phyloP scores from a whole-genome alignment of 2,797 vertebrate genomes.

The Philypnodon macrostomus region DNA sequence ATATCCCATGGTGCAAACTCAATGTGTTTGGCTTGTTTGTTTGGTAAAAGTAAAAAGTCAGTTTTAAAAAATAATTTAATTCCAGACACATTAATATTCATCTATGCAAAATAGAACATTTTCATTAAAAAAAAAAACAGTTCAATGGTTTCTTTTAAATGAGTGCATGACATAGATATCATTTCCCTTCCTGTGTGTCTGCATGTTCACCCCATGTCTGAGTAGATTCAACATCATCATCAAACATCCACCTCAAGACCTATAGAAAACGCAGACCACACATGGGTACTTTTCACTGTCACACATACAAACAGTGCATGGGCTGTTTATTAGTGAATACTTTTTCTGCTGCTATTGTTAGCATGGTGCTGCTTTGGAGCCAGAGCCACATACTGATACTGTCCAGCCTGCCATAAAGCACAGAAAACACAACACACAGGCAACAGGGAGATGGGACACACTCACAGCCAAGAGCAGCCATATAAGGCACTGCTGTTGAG shows the following conservation, averaged over 20 bases:
- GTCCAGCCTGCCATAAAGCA: slow-evolving; percentile 56
- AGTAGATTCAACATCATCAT: too few species aligned
- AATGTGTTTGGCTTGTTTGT: not conserved
- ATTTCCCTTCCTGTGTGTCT: too few species aligned
- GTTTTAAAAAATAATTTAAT: not conserved
- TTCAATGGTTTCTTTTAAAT: too few species aligned
- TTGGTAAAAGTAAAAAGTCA: slow-evolving; percentile 1
- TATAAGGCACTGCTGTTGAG: slow-evolving; percentile 56
- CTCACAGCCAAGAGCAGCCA: slow-evolving; percentile 42
- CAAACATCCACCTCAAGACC: too few species aligned
- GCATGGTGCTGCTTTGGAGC: slow-evolving; percentile 17
- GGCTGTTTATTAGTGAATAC: slow-evolving; percentile 25
- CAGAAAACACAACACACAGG: slow-evolving; percentile 43
- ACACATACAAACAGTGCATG: slow-evolving; percentile 1
- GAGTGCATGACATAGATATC: too few species aligned
- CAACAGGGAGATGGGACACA: slow-evolving; percentile 31
- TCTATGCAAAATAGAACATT: too few species aligned
- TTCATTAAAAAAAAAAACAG: too few species aligned
- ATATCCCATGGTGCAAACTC: not conserved
- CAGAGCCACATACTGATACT: slow-evolving; percentile 33
- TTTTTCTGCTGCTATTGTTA: slow-evolving; percentile 48
- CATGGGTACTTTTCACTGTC: not conserved
- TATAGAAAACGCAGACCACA: not conserved
- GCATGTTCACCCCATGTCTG: too few species aligned
- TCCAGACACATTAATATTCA: not conserved